Evolutionary conservation across 2,888 invertebrate species (phyloP), one percentile per base, ranked within the genome.

Genomic region (Pasiphila rectangulata): DNA sequence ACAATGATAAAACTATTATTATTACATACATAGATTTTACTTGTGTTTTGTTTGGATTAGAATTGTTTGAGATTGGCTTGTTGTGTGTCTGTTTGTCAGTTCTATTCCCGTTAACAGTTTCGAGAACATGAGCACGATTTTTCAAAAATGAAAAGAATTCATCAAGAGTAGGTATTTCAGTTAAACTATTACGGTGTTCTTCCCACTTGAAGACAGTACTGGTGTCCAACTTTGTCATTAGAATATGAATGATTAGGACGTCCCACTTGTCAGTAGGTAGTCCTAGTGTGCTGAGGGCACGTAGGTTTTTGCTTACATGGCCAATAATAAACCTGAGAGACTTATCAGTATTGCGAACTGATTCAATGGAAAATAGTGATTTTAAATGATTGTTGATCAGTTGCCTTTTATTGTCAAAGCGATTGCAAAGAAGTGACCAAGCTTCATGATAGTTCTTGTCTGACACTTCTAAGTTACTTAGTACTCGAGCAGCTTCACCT

Each of bases 351-450:
- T 64, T 63, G 0, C 57, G 3, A 3, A 56, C 3, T 0, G 39
- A 10, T 21, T 55, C 30, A 10, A 67, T 35, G 5, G 41, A 56
- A n/a, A 60, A 51, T 9, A 62, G 39, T 7, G 63, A 54, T 4
- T 51, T 60, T 32, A 61, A 40, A 45, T 64, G 63, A 23, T 61
- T 43, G 24, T 50, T 57, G 7, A 59, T 59, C 7, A 63, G 16
- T 21, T 54, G 49, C 10, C 49, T 37, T 36, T 56, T 57, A 30
- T 59, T 62, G 21, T 61, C 35, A 34, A 48, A 64, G 0, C 59
- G 35, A 1, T 59, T 46, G 16, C 59, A 61, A 1, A 66, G 29
- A 1, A 63, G 42, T n/a, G n/a, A n/a, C n/a, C n/a, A n/a, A n/a
- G n/a, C n/a, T n/a, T 19, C 4, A 19, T 19, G 19, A 19, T 19